A percentile compares a stretch with the other conserved stretches of the same genome.
These are phyloP conservation scores for Okamejei kenojei DNA, from an alignment of 2,797 vertebrate genomes.

Conservation along the genomic window DNA sequence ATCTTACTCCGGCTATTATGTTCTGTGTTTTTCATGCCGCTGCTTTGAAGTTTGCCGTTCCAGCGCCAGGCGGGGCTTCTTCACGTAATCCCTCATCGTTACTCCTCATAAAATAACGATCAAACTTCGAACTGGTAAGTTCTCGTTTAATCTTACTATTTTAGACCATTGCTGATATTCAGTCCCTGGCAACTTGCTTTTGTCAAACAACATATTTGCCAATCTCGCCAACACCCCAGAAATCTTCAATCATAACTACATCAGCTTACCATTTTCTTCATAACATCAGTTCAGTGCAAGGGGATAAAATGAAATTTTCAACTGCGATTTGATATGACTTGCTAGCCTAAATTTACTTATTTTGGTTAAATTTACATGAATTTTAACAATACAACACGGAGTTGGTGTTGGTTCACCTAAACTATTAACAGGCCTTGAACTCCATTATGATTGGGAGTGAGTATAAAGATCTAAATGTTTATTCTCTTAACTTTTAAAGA, in stretches of 20 bases:
- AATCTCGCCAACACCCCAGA: constrained; percentile 50
- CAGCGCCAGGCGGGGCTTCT: too few species aligned
- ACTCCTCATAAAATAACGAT: too few species aligned
- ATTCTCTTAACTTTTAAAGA: background rate
- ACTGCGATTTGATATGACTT: constrained; percentile 34
- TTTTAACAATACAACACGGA: constrained; percentile 13
- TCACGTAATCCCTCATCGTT: too few species aligned
- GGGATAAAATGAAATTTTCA: background rate
- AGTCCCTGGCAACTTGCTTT: constrained; percentile 30
- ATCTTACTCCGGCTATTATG: too few species aligned
- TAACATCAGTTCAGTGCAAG: background rate
- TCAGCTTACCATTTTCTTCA: constrained; percentile 12
- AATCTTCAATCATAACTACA: constrained; percentile 39
- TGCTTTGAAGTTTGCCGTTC: too few species aligned
- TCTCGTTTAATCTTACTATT: too few species aligned
- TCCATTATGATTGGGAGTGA: background rate
- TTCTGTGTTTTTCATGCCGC: too few species aligned
- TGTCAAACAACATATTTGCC: background rate
- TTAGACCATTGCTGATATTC: constrained; percentile 42
- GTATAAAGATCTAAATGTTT: background rate
- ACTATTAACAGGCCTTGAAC: constrained; percentile 24
- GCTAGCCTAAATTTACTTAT: background rate
- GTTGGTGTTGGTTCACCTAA: constrained; percentile 17
- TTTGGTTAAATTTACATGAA: constrained; percentile 18
- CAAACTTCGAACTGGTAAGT: too few species aligned